Conservation (phyloP, 2,888 invertebrate genomes). For the Amiota minor region DNA sequence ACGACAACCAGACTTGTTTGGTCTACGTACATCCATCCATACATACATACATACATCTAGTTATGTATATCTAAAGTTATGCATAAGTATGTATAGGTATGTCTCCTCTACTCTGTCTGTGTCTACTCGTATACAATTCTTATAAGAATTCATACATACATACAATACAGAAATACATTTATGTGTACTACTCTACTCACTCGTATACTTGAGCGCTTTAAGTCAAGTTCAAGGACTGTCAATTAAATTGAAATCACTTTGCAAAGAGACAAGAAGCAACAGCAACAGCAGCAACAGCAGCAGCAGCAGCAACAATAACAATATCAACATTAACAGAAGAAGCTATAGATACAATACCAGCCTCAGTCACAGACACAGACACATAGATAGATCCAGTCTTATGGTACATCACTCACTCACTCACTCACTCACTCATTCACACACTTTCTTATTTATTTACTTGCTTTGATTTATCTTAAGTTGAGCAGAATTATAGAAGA, state of each 20-base stretch:
- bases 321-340: conserved; percentile 38
- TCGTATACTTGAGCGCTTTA: conserved; percentile 49
- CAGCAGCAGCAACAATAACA: not conserved
- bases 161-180: not conserved
- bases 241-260: conserved; percentile 69
- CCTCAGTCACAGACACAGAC: not conserved
- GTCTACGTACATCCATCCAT: not conserved
- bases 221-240: conserved; percentile 71
- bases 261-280: conserved; percentile 54
- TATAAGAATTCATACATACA: not conserved
- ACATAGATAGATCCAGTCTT: not conserved
- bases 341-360: conserved; percentile 44
- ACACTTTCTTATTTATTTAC: not conserved
- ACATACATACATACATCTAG: not conserved
- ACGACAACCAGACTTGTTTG: conserved; percentile 14
- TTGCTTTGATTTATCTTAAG: not conserved
- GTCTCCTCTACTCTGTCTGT: too few species aligned
- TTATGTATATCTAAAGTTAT: too few species aligned
- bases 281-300: conserved; percentile 37
- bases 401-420: conserved; percentile 12
- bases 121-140: too few species aligned
- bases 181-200: not conserved
- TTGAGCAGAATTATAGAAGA: too few species aligned
- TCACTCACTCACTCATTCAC: not conserved
- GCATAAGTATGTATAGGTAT: too few species aligned